Evolutionary conservation across 1,140 invertebrate genomes (phyloP), one percentile per base, ranked within the genome.

Genomic region (Leptonema lineaticorne): DNA sequence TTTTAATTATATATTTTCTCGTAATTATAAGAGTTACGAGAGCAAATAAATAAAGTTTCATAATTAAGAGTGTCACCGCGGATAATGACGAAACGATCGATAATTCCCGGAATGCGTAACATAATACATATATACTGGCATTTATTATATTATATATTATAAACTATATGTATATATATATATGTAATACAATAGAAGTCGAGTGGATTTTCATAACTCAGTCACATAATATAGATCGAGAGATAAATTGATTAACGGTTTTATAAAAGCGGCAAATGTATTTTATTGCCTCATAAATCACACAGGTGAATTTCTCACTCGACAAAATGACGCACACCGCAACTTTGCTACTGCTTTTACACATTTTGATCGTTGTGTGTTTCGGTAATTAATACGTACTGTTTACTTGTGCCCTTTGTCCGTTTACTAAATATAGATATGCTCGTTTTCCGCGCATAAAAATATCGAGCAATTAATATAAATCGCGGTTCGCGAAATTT

Each of bases 191-290:
- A n/a, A n/a, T n/a, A n/a, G n/a, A n/a, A n/a, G 33, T 64, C 62
- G 37, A 64, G 62, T 64, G 45, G 62, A 16, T 33, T 45, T 50
- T 64, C 45, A 50, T 50, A 53, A 46, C 33, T 46, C 30, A 64
- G 27, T 64, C 62, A 64, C 59, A 45, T 41, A 50, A 64, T 64
- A 22, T 3, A 64, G 46, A 64, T 64, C 62, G 24, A 48, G 62
- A 64, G 50, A n/a, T n/a, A n/a, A 64, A 64, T 50, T 50, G 62
- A 64, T 64, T 64, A 64, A 50, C 11, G 41, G 16, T 26, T 45
- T 29, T 45, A 64, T 64, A 64, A 64, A 64, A 46, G 62, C 33
- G 37, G 45, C 16, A 48, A 64, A 27, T 59, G 57, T 37, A 29
- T 53, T 53, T 53, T 53, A 53, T 53, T 53, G 27, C 50, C 50